Evolutionary conservation across 1,140 invertebrate genomes (phyloP), one percentile per base, ranked within the genome.

Genomic region (Aphis gossypii): DNA sequence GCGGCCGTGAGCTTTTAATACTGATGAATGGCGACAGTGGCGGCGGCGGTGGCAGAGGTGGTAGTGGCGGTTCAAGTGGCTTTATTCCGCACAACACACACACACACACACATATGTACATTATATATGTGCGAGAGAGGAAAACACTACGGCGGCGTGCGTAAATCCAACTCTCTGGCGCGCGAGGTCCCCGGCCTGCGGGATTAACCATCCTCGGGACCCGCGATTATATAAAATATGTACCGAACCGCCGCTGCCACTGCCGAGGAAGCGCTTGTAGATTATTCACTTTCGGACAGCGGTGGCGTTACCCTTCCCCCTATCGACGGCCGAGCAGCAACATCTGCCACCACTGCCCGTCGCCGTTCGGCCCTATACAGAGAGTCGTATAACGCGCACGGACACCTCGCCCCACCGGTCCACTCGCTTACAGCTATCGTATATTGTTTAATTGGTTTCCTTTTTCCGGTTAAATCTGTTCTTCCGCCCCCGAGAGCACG

Each of bases 211-310:
- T 92, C 46, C 48, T 54, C 88, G 48, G 48, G 48, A 54, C 38
- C 38, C 56, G 44, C 88, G 88, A 54, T n/a, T 56, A 54, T 41
- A 56, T 54, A 89, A 86, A 30, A 60, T 90, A 90, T 48, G 46
- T 35, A 35, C 46, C 86, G 86, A 48, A 87, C 84, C n/a, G 48
- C 76, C 76, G 76, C n/a, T 35, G 76, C 76, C 76, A 21, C 82
- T 35, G 30, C 30, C n/a, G 35, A 38, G 54, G 38, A 82, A 38
- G 89, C 18, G 44, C 48, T n/a, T 21, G 90, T 68, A 83, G 90
- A 92, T 92, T 92, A 92, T 92, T 92, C 90, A 92, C 90, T 92
- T 83, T 92, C 68, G 90, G 90, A 92, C 90, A 83, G 89, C 56
- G 21, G 25, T 38, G 23, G 54, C 38, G 88, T 41, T 56, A 25